These are phyloP conservation scores for Cryptocheilus praepositus DNA, from an alignment of 2,888 invertebrate genomes.

Conservation along the genomic window DNA sequence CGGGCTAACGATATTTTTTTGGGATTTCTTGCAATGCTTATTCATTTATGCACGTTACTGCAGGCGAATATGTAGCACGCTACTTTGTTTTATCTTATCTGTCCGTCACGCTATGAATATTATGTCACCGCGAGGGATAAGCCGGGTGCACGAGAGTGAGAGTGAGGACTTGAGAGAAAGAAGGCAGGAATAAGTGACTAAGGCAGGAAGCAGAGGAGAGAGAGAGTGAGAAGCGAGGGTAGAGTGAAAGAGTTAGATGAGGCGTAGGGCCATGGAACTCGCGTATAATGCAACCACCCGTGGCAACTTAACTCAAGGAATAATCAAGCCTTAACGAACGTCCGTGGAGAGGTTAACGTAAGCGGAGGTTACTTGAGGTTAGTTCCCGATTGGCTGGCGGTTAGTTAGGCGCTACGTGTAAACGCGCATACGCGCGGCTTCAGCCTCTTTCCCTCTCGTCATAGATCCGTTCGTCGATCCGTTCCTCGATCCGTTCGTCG, in stretches of 20 bases:
- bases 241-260: not conserved
- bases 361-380: constrained; percentile 39
- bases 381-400: constrained; percentile 42
- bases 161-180: constrained; percentile 5
- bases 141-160: not conserved
- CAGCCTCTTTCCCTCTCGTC: not conserved
- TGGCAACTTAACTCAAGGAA: constrained; percentile 47
- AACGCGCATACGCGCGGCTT: constrained; percentile 24
- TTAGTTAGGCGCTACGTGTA: constrained; percentile 44
- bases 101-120: too few relatives aligned
- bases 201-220: not conserved
- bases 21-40: too few relatives aligned
- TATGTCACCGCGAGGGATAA: too few relatives aligned
- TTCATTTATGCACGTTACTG: too few relatives aligned
- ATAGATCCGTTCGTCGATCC: not conserved
- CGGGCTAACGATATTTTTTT: too few relatives aligned
- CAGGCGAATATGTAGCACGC: too few relatives aligned
- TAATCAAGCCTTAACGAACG: constrained; percentile 53
- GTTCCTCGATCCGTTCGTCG: too few relatives aligned
- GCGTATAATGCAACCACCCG: constrained; percentile 41
- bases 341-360: constrained; percentile 25
- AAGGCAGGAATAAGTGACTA: not conserved
- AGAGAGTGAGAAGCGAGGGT: not conserved
- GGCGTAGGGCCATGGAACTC: constrained; percentile 24
- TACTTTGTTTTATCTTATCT: too few relatives aligned